phyloP scores from a whole-genome alignment of 2,888 invertebrate species.

The Neuroscelio doddi region DNA sequence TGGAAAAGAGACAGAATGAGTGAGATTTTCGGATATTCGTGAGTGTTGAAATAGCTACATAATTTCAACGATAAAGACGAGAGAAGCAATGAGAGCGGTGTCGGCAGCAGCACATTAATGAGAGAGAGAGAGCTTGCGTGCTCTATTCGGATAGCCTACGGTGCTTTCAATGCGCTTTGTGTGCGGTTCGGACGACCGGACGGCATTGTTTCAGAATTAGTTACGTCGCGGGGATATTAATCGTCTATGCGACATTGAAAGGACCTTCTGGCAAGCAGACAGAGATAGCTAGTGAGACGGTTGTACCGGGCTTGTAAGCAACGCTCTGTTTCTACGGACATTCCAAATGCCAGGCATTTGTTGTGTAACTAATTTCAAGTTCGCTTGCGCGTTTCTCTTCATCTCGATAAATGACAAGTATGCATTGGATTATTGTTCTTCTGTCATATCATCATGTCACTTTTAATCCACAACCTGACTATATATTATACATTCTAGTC shows the following conservation, averaged over 20 bases:
- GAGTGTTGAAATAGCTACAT: neutral
- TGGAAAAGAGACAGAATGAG: too few relatives aligned
- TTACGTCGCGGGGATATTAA: slow-evolving; percentile 53
- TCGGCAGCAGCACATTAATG: slow-evolving; percentile 32
- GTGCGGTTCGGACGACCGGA: slow-evolving; percentile 25
- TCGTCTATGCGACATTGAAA: slow-evolving; percentile 45
- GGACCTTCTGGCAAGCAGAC: slow-evolving; percentile 19
- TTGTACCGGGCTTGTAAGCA: slow-evolving; percentile 7
- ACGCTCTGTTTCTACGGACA: slow-evolving; percentile 14
- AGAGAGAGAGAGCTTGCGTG: slow-evolving; percentile 41
- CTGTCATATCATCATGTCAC: too few relatives aligned
- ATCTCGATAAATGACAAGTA: slow-evolving; percentile 16
- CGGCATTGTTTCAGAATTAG: slow-evolving; percentile 53
- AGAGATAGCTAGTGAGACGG: slow-evolving; percentile 4
- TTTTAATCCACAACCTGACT: too few relatives aligned
- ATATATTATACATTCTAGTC: too few relatives aligned
- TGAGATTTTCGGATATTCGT: neutral
- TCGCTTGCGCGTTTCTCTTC: slow-evolving; percentile 6
- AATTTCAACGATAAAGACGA: slow-evolving; percentile 17
- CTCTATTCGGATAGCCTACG: slow-evolving; percentile 16
- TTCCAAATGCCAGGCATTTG: slow-evolving; percentile 33
- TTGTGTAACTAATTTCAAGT: slow-evolving; percentile 39
- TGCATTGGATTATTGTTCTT: slow-evolving; percentile 2
- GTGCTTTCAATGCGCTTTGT: slow-evolving; percentile 36
- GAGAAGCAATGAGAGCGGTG: slow-evolving; percentile 4